Percentiles rank a stretch among this genome's conserved stretches.
phyloP scores from a whole-genome alignment of 2,113 vertebrate genomes.

The Charina bottae region DNA sequence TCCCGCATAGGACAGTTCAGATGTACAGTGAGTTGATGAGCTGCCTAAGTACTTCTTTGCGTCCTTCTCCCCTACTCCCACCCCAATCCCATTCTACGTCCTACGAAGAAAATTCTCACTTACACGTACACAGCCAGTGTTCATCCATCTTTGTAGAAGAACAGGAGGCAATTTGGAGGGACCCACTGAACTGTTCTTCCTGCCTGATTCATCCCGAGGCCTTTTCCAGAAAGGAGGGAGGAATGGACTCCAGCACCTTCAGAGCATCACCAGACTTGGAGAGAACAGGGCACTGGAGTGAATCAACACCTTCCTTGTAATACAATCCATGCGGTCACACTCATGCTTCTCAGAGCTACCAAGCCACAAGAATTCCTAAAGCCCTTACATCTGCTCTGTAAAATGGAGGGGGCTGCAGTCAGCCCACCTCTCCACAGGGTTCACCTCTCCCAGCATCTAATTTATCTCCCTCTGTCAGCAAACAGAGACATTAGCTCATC shows the following conservation, averaged over 20 bases:
- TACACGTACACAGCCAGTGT: neutral
- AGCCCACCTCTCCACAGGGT: neutral
- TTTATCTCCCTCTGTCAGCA: neutral
- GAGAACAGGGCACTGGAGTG: constrained; percentile 16
- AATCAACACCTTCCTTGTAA: constrained; percentile 27
- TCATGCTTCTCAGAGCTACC: constrained; percentile 4
- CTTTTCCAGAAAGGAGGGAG: neutral
- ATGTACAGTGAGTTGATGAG: neutral
- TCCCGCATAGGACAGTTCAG: neutral
- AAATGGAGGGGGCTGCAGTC: neutral
- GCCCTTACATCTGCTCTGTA: accelerated
- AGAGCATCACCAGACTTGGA: constrained; percentile 1
- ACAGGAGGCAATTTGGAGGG: neutral
- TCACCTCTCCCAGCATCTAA: neutral
- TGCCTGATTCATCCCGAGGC: neutral
- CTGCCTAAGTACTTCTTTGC: neutral
- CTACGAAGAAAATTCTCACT: neutral
- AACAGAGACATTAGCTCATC: constrained; percentile 70
- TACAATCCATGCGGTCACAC: constrained; percentile 35
- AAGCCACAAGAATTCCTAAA: constrained; percentile 36
- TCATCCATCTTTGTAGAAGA: neutral
- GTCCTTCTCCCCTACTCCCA: neutral
- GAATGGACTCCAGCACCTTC: neutral
- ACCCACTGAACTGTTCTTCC: neutral
- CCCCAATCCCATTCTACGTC: too few species aligned